phyloP scores from a whole-genome alignment of 30 jellyfish, hydroid and myxozoan species.

The Hydra vulgaris region DNA sequence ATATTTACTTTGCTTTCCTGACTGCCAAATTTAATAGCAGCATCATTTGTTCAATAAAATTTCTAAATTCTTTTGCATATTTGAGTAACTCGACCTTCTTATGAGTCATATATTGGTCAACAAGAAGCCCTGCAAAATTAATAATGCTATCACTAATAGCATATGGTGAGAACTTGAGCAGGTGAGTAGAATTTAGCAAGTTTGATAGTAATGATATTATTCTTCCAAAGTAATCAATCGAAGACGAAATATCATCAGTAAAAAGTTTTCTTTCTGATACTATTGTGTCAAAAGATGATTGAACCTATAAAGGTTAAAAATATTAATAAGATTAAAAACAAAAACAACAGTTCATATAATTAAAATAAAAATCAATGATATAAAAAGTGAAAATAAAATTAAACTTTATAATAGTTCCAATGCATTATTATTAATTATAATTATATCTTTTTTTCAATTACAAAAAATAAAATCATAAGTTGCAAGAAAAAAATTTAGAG shows the following conservation, averaged over 20 bases:
- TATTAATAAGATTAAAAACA: neutral
- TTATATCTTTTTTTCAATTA: too few species aligned
- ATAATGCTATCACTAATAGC: constrained; percentile 12
- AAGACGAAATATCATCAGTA: constrained; percentile 9
- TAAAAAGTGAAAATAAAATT: too few species aligned
- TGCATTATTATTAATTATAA: too few species aligned
- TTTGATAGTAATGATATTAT: constrained; percentile 1
- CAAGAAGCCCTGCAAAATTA: constrained; percentile 15
- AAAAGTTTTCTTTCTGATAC: neutral
- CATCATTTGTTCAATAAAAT: neutral
- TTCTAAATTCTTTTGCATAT: constrained; percentile 11
- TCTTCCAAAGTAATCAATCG: neutral
- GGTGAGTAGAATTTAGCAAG: neutral
- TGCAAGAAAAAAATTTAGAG: too few species aligned
- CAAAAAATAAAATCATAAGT: too few species aligned
- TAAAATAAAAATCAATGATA: too few species aligned
- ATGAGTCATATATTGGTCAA: constrained; percentile 10
- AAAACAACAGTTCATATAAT: too few species aligned
- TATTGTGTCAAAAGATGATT: neutral
- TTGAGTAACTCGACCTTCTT: constrained; percentile 9
- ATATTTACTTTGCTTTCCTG: constrained; percentile 28
- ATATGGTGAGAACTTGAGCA: constrained; percentile 18
- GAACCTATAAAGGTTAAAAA: neutral
- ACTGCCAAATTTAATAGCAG: constrained; percentile 20
- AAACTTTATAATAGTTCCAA: too few species aligned